Conservation (phyloP, 2,113 vertebrate genomes). For the Pampusana beccarii region DNA sequence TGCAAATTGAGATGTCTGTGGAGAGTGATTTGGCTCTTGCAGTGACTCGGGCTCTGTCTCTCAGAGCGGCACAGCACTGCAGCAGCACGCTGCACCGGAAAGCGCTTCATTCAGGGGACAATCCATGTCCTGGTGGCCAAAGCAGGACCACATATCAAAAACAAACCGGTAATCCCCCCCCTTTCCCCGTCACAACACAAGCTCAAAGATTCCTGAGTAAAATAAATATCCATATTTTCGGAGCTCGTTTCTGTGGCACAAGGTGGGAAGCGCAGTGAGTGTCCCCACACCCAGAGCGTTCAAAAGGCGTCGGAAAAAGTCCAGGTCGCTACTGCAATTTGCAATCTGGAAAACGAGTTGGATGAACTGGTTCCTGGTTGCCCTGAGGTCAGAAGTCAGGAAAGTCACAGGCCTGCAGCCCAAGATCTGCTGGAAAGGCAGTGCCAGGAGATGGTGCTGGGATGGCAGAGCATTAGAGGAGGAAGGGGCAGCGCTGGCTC, state of each 20-base stretch:
- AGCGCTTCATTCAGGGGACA: background rate
- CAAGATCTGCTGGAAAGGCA: background rate
- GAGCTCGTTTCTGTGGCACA: background rate
- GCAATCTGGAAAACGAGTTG: background rate
- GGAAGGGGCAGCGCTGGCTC: background rate
- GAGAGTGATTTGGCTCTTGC: background rate
- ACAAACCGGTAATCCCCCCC: background rate
- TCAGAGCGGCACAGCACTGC: background rate
- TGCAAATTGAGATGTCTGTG: background rate
- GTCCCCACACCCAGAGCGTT: background rate
- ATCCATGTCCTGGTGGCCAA: background rate
- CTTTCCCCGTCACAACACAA: background rate
- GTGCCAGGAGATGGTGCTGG: background rate
- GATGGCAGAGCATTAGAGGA: rapidly evolving
- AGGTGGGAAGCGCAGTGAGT: background rate
- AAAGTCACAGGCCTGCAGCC: background rate
- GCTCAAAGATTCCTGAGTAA: background rate
- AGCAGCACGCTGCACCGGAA: background rate
- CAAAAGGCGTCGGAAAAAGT: rapidly evolving
- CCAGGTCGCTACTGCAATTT: background rate
- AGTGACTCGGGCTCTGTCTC: background rate
- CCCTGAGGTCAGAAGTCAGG: background rate
- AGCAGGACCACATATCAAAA: background rate
- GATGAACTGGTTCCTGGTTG: rapidly evolving
- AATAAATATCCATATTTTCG: background rate